A percentile compares a stretch with the other conserved stretches of the same genome.
Evolutionary conservation across 2,113 vertebrate genomes (phyloP).

Genomic region (Albula glossodonta): DNA sequence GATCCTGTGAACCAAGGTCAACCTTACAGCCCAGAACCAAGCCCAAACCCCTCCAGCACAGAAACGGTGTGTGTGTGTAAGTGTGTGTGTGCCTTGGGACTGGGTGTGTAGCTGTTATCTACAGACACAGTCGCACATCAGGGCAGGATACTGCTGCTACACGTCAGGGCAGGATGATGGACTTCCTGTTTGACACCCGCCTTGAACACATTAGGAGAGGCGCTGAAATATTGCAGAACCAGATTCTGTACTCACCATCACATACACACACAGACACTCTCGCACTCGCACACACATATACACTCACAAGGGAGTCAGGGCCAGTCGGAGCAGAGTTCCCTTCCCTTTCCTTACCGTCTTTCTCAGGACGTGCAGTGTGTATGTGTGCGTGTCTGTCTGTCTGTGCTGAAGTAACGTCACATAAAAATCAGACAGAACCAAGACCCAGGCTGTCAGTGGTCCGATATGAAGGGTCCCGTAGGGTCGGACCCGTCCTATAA

Average conservation of each 20-base stretch:
- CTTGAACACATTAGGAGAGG: too few relatives aligned
- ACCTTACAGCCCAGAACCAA: too few relatives aligned
- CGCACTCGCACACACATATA: neutral
- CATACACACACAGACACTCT: neutral
- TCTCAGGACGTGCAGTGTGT: neutral
- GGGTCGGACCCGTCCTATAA: too few relatives aligned
- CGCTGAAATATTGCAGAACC: neutral
- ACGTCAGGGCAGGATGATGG: too few relatives aligned
- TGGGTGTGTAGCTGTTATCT: too few relatives aligned
- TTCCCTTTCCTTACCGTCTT: neutral
- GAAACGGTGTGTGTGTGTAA: too few relatives aligned
- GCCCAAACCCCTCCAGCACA: too few relatives aligned
- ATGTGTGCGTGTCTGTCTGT: neutral
- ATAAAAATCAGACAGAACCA: neutral
- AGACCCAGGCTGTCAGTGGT: neutral
- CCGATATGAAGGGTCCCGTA: neutral
- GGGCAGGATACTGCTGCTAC: too few relatives aligned
- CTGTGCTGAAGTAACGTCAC: neutral
- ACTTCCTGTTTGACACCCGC: too few relatives aligned
- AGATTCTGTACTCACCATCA: neutral
- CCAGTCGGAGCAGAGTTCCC: neutral
- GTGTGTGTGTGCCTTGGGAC: neutral
- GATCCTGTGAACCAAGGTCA: too few relatives aligned
- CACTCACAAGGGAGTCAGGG: neutral
- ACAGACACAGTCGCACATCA: too few relatives aligned